These are phyloP conservation scores for Euproctis similis DNA, from an alignment of 2,888 invertebrate genomes.

Conservation along the genomic window DNA sequence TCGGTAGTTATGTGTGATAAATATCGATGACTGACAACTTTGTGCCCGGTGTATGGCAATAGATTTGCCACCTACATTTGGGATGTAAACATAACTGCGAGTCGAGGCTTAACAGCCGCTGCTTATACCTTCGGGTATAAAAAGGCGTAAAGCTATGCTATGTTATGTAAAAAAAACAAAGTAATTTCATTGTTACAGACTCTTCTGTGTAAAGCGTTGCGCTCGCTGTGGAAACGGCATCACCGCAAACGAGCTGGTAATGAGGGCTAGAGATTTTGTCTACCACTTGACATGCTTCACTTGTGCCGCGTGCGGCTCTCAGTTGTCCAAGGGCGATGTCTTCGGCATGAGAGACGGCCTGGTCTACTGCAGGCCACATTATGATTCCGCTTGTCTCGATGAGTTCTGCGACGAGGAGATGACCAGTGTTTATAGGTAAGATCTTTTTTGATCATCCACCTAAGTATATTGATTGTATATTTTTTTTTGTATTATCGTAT, in stretches of 20 bases:
- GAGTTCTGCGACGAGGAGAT: constrained; percentile 78
- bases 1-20: too few relatives aligned
- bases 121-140: too few relatives aligned
- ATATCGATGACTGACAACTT: too few relatives aligned
- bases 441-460: too few relatives aligned
- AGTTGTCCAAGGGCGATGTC: constrained; percentile 91
- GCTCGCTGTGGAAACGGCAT: constrained; percentile 90
- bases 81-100: too few relatives aligned
- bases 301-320: constrained; percentile 87
- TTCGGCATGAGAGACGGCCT: constrained; percentile 91
- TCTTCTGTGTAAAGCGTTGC: constrained; percentile 90
- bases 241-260: constrained; percentile 91
- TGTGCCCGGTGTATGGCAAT: too few relatives aligned
- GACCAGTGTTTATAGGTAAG: constrained; percentile 60
- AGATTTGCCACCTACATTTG: too few relatives aligned
- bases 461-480: too few relatives aligned
- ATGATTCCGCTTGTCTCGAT: constrained; percentile 75
- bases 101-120: too few relatives aligned
- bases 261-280: constrained; percentile 90
- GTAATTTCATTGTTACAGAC: constrained; percentile 74
- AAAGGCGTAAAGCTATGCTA: too few relatives aligned
- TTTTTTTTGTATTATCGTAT: too few relatives aligned
- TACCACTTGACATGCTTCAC: constrained; percentile 94
- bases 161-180: too few relatives aligned
- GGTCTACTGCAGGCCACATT: constrained; percentile 81